Percentiles rank a stretch among this genome's conserved stretches.
Evolutionary conservation across 2,888 invertebrate genomes (phyloP).

Genomic region (Buathra laborator): DNA sequence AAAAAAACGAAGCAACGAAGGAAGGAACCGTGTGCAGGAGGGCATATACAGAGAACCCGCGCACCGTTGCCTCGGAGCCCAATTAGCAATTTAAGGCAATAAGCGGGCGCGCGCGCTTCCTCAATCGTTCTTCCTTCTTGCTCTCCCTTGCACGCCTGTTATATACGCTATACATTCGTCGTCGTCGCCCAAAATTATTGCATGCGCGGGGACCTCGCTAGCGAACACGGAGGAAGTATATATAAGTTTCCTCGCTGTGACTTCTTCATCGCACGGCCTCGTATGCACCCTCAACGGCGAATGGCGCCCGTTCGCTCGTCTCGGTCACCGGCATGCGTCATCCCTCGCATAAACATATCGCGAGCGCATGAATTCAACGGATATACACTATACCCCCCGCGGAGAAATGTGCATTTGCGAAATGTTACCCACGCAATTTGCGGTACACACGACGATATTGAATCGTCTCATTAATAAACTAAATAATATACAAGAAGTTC

Average conservation of each 20-base stretch:
- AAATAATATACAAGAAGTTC: no score
- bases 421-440: no score
- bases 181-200: conserved; percentile 73
- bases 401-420: no score
- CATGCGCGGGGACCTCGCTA: conserved; percentile 66
- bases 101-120: conserved; percentile 74
- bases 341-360: conserved; percentile 72
- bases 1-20: conserved; percentile 56
- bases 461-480: no score
- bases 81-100: conserved; percentile 84
- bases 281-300: conserved; percentile 62
- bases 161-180: conserved; percentile 63
- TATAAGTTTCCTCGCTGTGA: conserved; percentile 47
- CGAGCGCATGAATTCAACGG: conserved; percentile 58
- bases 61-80: conserved; percentile 70
- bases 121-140: conserved; percentile 49
- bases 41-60: conserved; percentile 73
- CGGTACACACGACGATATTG: no score
- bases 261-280: conserved; percentile 35
- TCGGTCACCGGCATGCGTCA: conserved; percentile 51
- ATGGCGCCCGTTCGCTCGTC: conserved; percentile 23
- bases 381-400: background rate
- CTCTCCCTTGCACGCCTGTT: conserved; percentile 51
- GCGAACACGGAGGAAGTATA: background rate
- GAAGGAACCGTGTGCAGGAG: conserved; percentile 73